These are phyloP conservation scores for Sphaeramia orbicularis DNA, from an alignment of 2,797 vertebrate genomes.

Conservation along the genomic window DNA sequence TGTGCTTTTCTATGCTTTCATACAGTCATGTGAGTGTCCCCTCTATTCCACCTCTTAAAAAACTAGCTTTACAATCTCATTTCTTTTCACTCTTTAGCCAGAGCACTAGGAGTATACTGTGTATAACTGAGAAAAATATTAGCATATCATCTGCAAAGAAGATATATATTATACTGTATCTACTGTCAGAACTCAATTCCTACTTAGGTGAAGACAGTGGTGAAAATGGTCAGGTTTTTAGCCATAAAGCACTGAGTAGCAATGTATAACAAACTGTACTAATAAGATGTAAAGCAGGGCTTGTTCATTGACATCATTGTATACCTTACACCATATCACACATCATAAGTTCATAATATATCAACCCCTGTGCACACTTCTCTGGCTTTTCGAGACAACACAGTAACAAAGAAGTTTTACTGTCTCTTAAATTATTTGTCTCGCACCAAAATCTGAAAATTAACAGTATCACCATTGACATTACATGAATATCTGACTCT, in stretches of 20 bases:
- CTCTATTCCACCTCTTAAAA: slow-evolving; percentile 49
- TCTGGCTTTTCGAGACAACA: slow-evolving; percentile 36
- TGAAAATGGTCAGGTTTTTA: slow-evolving; percentile 61
- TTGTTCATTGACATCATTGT: slow-evolving; percentile 75
- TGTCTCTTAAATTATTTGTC: slow-evolving; percentile 49
- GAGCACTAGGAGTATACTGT: slow-evolving; percentile 48
- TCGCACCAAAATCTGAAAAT: slow-evolving; percentile 49
- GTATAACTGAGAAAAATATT: slow-evolving; percentile 56
- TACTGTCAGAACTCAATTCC: slow-evolving; percentile 40
- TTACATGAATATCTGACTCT: slow-evolving; percentile 45
- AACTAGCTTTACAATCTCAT: slow-evolving; percentile 68
- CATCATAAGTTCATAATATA: slow-evolving; percentile 29
- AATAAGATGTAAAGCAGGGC: slow-evolving; percentile 61
- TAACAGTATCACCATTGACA: slow-evolving; percentile 59
- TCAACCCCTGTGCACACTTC: slow-evolving; percentile 39
- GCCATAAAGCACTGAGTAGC: slow-evolving; percentile 60
- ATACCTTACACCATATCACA: slow-evolving; percentile 46
- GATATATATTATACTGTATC: slow-evolving; percentile 36
- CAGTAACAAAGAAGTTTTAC: slow-evolving; percentile 7
- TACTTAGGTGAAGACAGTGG: slow-evolving; percentile 47
- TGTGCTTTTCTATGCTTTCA: slow-evolving; percentile 65
- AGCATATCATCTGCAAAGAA: slow-evolving; percentile 68
- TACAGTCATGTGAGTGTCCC: slow-evolving; percentile 47
- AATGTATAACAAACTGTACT: slow-evolving; percentile 43
- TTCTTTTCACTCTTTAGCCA: slow-evolving; percentile 37